phyloP scores from a whole-genome alignment of 53 echinoderm and acorn worm species.

The Paracentrotus lividus region DNA sequence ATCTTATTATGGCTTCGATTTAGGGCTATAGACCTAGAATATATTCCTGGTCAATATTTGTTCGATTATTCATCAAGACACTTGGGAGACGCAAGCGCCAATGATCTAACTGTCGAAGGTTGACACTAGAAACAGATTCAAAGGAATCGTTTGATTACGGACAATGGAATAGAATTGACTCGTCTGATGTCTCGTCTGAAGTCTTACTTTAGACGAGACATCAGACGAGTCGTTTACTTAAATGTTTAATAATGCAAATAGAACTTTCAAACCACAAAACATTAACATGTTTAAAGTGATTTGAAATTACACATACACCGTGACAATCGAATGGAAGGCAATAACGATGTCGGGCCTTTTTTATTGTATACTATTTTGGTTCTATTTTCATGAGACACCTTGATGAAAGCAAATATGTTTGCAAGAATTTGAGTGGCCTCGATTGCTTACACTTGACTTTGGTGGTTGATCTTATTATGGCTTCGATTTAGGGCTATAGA shows the following conservation, averaged over 20 bases:
- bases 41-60: slow-evolving; percentile 58
- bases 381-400: background rate
- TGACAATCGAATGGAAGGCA: too few species aligned
- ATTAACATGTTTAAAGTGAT: too few species aligned
- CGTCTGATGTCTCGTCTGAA: background rate
- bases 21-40: slow-evolving; percentile 25
- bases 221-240: too few species aligned
- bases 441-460: slow-evolving; percentile 56
- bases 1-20: slow-evolving; percentile 36
- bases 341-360: too few species aligned
- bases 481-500: slow-evolving; percentile 32
- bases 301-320: too few species aligned
- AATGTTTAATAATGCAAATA: too few species aligned
- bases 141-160: slow-evolving; percentile 46
- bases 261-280: too few species aligned
- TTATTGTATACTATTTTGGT: background rate
- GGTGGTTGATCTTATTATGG: slow-evolving; percentile 45
- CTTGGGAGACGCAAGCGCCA: slow-evolving; percentile 20
- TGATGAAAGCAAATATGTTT: slow-evolving; percentile 47
- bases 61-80: slow-evolving; percentile 39
- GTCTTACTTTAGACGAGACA: too few species aligned
- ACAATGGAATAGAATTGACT: slow-evolving; percentile 14
- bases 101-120: background rate
- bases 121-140: background rate
- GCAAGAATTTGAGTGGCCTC: slow-evolving; percentile 60